phyloP scores from a whole-genome alignment of 2,888 invertebrate species.

The Platycheirus rosarum region DNA sequence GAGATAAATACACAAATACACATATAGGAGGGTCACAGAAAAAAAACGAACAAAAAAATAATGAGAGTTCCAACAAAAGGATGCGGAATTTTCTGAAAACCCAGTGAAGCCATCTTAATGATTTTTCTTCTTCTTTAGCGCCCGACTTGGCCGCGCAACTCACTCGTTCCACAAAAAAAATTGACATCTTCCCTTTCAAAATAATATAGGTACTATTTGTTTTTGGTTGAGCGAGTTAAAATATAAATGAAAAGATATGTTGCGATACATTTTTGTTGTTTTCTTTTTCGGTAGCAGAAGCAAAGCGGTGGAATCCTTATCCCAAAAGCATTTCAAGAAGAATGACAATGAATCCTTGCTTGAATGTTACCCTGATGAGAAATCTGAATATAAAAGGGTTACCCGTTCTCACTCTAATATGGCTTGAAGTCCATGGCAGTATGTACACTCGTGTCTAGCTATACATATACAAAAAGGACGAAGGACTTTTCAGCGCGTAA shows the following conservation, averaged over 20 bases:
- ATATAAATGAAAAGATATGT: conserved; percentile 67
- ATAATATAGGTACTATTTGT: conserved; percentile 43
- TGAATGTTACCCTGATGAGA: conserved; percentile 45
- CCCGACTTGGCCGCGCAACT: conserved; percentile 2
- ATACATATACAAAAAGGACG: conserved; percentile 4
- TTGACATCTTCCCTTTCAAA: conserved; percentile 28
- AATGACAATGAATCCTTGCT: conserved; percentile 37
- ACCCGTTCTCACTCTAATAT: conserved; percentile 10
- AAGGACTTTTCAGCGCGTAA: conserved; percentile 41
- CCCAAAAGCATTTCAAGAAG: conserved; percentile 19
- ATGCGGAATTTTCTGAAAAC: conserved; percentile 58
- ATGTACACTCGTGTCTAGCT: neutral
- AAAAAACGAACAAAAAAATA: conserved; percentile 7
- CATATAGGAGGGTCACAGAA: conserved; percentile 11
- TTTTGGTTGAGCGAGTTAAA: conserved; percentile 62
- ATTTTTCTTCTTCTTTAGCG: conserved; percentile 65
- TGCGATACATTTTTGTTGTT: conserved; percentile 61
- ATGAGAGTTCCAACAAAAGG: conserved; percentile 61
- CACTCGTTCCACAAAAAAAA: conserved; percentile 41
- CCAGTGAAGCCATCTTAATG: conserved; percentile 70
- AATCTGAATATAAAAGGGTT: conserved; percentile 66
- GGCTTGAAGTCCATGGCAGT: neutral
- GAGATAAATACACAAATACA: conserved; percentile 41
- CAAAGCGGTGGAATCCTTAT: conserved; percentile 37
- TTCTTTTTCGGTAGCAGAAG: conserved; percentile 18